These are phyloP conservation scores for Epizoanthus rinbou DNA, from an alignment of 92 coral and sea anemone species.

Conservation along the genomic window DNA sequence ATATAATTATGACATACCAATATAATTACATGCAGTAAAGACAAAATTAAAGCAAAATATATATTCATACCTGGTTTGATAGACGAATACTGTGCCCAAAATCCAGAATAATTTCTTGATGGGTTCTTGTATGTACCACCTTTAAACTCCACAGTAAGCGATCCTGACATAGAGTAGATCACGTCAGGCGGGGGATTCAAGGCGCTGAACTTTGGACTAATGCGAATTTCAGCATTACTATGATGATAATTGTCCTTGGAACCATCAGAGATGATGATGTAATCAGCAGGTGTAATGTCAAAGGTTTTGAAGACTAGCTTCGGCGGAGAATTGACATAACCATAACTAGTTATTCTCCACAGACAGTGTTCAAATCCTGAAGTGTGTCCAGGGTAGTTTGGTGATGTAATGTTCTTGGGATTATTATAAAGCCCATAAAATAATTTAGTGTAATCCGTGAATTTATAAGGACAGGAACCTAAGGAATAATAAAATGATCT, in stretches of 20 bases:
- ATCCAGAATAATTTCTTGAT: slow-evolving; percentile 10
- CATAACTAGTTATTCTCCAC: background rate
- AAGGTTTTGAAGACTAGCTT: slow-evolving; percentile 19
- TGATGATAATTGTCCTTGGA: background rate
- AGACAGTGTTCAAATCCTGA: background rate
- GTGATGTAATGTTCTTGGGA: slow-evolving; percentile 16
- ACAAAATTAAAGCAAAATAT: too few species aligned
- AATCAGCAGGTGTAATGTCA: slow-evolving; percentile 23
- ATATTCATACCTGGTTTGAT: slow-evolving; percentile 19
- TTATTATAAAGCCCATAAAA: too few species aligned
- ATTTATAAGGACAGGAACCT: too few species aligned
- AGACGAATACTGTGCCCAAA: slow-evolving; percentile 13
- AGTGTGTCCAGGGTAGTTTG: background rate
- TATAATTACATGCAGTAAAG: too few species aligned
- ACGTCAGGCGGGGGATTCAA: slow-evolving; percentile 18
- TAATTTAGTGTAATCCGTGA: too few species aligned
- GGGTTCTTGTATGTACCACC: background rate
- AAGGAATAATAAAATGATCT: too few species aligned
- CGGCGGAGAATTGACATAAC: background rate
- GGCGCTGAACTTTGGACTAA: slow-evolving; percentile 17
- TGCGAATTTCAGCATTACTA: slow-evolving; percentile 6
- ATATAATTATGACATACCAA: too few species aligned
- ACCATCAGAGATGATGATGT: slow-evolving; percentile 16
- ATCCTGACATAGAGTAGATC: slow-evolving; percentile 26
- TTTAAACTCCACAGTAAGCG: background rate